phyloP scores from a whole-genome alignment of 1,140 invertebrate species.

The Luehdorfia chinensis region DNA sequence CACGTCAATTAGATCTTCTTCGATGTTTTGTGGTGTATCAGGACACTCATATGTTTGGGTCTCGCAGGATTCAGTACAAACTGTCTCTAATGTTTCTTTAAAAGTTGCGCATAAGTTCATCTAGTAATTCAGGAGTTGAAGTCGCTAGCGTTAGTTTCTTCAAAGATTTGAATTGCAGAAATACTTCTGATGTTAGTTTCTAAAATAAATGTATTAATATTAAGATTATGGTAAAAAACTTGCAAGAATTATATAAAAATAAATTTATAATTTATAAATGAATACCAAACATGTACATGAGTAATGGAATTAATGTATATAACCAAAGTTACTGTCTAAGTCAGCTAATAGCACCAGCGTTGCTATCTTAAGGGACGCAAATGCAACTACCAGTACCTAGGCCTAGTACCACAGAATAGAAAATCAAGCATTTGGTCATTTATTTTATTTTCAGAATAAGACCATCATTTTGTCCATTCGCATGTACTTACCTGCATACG shows the following conservation, averaged over 20 bases:
- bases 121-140: slow-evolving; percentile 31
- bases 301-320: too few species aligned
- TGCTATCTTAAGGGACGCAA: too few species aligned
- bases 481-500: too few species aligned
- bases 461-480: too few species aligned
- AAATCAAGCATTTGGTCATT: not conserved
- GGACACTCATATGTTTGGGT: slow-evolving; percentile 40
- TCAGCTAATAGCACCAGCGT: too few species aligned
- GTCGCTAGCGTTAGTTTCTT: slow-evolving; percentile 46
- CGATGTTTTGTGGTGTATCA: slow-evolving; percentile 34
- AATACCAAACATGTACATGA: too few species aligned
- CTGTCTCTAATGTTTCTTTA: slow-evolving; percentile 40
- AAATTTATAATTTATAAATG: too few species aligned
- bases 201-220: slow-evolving; percentile 36
- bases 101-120: slow-evolving; percentile 45
- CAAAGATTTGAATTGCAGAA: slow-evolving; percentile 48
- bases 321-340: too few species aligned
- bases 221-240: slow-evolving; percentile 3
- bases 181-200: slow-evolving; percentile 39
- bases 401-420: too few species aligned
- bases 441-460: too few species aligned
- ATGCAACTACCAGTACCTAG: too few species aligned
- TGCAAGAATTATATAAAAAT: too few species aligned
- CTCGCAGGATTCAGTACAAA: slow-evolving; percentile 51
- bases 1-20: slow-evolving; percentile 40